Evolutionary conservation across 2,888 invertebrate genomes (phyloP), one percentile per base, ranked within the genome.

Genomic region (Craniophora ligustri): DNA sequence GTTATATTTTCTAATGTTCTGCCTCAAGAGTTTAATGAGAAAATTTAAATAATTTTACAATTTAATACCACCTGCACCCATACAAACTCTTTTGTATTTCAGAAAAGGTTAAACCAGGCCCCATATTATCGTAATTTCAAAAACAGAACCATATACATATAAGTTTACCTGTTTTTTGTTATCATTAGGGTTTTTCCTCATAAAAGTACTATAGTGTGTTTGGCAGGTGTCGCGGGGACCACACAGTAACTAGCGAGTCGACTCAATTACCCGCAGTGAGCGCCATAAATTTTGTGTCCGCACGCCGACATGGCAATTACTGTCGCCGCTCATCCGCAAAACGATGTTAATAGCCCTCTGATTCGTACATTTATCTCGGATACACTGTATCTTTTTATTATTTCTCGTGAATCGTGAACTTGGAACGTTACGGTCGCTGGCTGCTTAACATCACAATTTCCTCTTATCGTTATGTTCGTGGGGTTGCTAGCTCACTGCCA

Each of bases 311-410:
- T 86, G 89, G 87, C 92, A 89, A 92, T 92, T 92, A 91, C 90
- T 91, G 92, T 90, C 92, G 86, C 86, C 89, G 86, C 87, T 91
- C 91, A 90, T 92, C 92, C 91, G 89, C 89, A 90, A 89, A 91
- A 90, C 90, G 88, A 86, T 87, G 89, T 89, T 91, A 90, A 91
- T 91, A 89, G 88, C 86, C 80, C 90, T 84, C 84, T 89, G 90
- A 89, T 89, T 91, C 82, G 81, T 82, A 80, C 85, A 86, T 87
- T 88, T 86, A 87, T 87, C 85, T 86, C 79, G 69, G 76, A 75
- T 77, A 77, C 82, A 79, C 74, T 82, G 84, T 86, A 81, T 82
- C 78, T 80, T 81, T 67, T 81, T 79, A 82, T 84, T 80, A 77
- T 78, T 75, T 65, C 67, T 74, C 72, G 70, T 76, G 69, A 73